Evolutionary conservation across 2,888 invertebrate genomes (phyloP).

Genomic region (Cephus pulcher): DNA sequence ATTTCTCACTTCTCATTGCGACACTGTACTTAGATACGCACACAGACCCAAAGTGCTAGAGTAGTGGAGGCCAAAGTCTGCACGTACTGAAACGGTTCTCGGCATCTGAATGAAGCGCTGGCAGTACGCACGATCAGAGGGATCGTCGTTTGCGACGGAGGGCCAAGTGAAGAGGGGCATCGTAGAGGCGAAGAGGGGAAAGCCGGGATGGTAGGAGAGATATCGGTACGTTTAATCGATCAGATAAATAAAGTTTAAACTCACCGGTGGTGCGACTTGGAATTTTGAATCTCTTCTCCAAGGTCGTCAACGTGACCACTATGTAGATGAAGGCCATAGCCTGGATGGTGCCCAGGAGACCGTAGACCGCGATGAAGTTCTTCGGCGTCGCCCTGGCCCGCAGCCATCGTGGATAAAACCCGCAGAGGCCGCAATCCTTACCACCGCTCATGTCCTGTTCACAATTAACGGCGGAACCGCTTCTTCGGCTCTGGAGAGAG

Average conservation of each 20-base stretch:
- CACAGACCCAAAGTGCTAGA: slow-evolving; percentile 21
- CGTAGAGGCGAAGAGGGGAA: neutral
- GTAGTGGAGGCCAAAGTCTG: slow-evolving; percentile 18
- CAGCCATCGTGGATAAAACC: slow-evolving; percentile 72
- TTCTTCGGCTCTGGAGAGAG: neutral
- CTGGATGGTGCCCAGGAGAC: slow-evolving; percentile 74
- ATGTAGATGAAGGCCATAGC: slow-evolving; percentile 77
- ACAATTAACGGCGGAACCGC: neutral
- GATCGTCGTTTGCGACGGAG: neutral
- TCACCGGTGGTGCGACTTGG: slow-evolving; percentile 76
- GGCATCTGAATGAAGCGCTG: slow-evolving; percentile 15
- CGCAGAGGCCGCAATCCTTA: slow-evolving; percentile 69
- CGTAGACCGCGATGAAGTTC: slow-evolving; percentile 73
- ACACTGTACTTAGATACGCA: slow-evolving; percentile 41
- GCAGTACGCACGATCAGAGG: neutral
- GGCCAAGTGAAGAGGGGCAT: neutral
- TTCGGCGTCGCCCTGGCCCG: slow-evolving; percentile 72
- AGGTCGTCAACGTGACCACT: slow-evolving; percentile 74
- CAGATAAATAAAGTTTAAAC: slow-evolving; percentile 6
- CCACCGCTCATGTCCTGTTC: slow-evolving; percentile 11
- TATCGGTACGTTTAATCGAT: neutral
- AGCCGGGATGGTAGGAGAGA: neutral
- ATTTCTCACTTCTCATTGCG: slow-evolving; percentile 48
- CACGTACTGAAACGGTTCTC: neutral
- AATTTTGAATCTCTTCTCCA: slow-evolving; percentile 77